Base-by-base conservation (phyloP, 2,888 invertebrate species). In the Heliconius charithonia region DNA sequence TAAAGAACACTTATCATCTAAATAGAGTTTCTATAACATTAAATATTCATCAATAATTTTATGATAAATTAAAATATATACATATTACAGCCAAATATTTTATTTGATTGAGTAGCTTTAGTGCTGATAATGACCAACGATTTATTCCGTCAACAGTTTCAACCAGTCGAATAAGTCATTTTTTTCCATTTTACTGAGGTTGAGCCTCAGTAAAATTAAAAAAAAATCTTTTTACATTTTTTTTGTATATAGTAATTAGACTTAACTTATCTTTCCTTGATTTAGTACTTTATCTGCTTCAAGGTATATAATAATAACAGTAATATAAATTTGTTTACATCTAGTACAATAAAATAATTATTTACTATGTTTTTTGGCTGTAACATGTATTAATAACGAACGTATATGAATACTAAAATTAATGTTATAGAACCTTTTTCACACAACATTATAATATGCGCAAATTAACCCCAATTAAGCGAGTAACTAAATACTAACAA, bases 371-470 rank as follows among this genome's bases (percentile, higher is more conserved):
- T 63, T 37, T 67, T 69, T 69, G 69, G 69, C 69, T 45, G 41
- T 69, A 69, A 69, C 25, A 37, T 73, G 16, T 62, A 63, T 63
- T 41, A 19, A 73, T 2, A 41, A 41, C 19, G n/a, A 25, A 37
- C 56, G 27, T 41, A 6, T 63, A 78, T 45, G 16, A 75, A 75
- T 81, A 81, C 86, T 84, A 81, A 86, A 89, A 88, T 88, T 85
- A 84, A 86, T 89, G 89, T 87, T 86, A 88, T 90, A 91, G 91
- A 92, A 92, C 90, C 92, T 92, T 92, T 88, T 83, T 79, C 72
- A 81, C 83, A 63, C 16, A 63, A 74, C 19, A 72, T 79, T 83
- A 76, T 70, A 78, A 77, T 82, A 81, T 82, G 77, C 78, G 82
- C 85, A 83, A 86, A 86, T 76, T 37, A 82, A 86, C 83, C 81